Percentiles rank a stretch among this genome's conserved stretches.
Conservation (phyloP, 2,797 vertebrate genomes). For the Myotis pilosus region DNA sequence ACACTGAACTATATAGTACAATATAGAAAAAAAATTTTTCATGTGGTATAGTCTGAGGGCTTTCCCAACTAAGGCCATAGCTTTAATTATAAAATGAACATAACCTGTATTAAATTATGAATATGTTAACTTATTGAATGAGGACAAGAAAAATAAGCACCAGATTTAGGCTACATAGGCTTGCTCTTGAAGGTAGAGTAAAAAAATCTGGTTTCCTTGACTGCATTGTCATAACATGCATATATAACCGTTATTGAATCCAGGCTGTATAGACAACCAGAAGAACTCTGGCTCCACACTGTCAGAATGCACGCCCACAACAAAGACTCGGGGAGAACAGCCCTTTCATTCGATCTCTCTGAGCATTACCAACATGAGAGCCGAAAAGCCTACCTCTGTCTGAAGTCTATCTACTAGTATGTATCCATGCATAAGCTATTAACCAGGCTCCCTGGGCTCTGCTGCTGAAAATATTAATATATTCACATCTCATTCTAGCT, state of each 20-base stretch:
- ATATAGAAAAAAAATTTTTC: conserved; percentile 76
- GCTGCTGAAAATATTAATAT: conserved; percentile 87
- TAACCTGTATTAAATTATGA: conserved; percentile 89
- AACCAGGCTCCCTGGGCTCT: conserved; percentile 81
- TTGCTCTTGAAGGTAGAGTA: conserved; percentile 92
- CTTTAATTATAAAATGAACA: conserved; percentile 87
- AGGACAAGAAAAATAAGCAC: conserved; percentile 89
- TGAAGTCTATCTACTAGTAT: conserved; percentile 82
- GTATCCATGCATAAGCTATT: conserved; percentile 86
- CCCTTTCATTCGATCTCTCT: conserved; percentile 85
- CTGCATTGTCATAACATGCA: conserved; percentile 93
- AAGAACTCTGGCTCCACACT: conserved; percentile 90
- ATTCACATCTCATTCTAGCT: conserved; percentile 87
- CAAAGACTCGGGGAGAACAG: conserved; percentile 88
- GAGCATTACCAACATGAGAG: conserved; percentile 85
- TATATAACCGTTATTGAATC: conserved; percentile 95
- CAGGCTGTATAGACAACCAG: conserved; percentile 91
- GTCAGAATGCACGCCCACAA: conserved; percentile 94
- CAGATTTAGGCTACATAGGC: conserved; percentile 88
- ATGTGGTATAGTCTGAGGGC: conserved; percentile 79
- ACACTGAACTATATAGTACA: conserved; percentile 64
- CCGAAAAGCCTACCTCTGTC: conserved; percentile 86
- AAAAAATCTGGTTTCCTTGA: conserved; percentile 91
- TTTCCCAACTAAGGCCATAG: conserved; percentile 79
- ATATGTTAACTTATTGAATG: conserved; percentile 88